Evolutionary conservation across 2,888 invertebrate species (phyloP), one percentile per base, ranked within the genome.

Genomic region (Mamestra brassicae): DNA sequence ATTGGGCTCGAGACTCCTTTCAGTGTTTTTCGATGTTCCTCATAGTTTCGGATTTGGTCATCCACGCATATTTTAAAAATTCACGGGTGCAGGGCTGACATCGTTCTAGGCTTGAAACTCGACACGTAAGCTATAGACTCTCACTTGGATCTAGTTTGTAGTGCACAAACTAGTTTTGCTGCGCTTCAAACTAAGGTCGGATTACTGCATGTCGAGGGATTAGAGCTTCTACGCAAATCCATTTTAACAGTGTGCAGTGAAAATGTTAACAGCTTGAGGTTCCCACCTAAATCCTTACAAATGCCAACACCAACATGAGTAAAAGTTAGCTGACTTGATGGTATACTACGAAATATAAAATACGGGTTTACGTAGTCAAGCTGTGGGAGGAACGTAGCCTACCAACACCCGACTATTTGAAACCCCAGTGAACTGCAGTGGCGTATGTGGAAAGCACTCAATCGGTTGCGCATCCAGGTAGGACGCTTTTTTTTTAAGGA

Each of bases 131-230:
- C 38, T 34, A 1, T 38, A 72, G 26, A 26, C 55, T 26, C 62
- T n/a, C 58, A 58, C 17, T 11, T 15, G 3, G n/a, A 26, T 50
- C 6, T 15, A 42, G 34, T 60, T 42, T n/a, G 11, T 5, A 10
- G 50, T 50, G 34, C 15, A 15, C n/a, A 57, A 62, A 64, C 65
- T 76, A 42, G 57, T n/a, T 76, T 42, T 42, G 34, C n/a, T 50
- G 11, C 34, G 38, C 42, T n/a, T 50, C 47, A 52, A 65, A 65
- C 34, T 52, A 50, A 50, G 50, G 50, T 13, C 26, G 36, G 50
- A 57, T 77, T 77, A 66, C 17, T 58, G 6, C 34, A 11, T 10
- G 77, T 15, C 34, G 13, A 34, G 13, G 42, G 60, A 15, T 74
- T 42, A 52, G n/a, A 52, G 72, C 15, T 34, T 52, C 15, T 34